Base-by-base conservation (phyloP, 1,140 invertebrate genomes). In the Battus philenor region DNA sequence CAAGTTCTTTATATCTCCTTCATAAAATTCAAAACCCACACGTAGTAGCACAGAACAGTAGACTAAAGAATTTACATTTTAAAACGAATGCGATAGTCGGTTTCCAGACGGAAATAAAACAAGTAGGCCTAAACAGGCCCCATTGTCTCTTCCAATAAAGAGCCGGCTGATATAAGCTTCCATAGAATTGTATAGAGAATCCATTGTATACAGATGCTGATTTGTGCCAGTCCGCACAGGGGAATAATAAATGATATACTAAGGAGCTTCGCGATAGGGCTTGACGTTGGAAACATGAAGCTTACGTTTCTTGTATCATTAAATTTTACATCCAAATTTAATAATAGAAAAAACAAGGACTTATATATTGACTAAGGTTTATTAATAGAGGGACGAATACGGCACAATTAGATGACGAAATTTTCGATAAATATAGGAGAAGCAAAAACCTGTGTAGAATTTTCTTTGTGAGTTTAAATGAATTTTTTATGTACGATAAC, bases 231-330 rank as follows among this genome's bases (percentile, higher is more conserved):
- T 59, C 52, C 46, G 55, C 44, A 47, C 34, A 18, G 41, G 38
- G 49, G 56, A 64, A 69, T 65, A 65, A 65, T 74, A 74, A 72
- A 72, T 63, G 59, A 72, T 72, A 75, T 68, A 64, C 56, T 68
- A 64, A 71, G 56, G 47, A 59, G 59, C 51, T 39, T 31, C 36
- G 10, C 32, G 49, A 48, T 59, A 59, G 50, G 48, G 41, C 54
- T 59, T 54, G 59, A 61, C 56, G 50, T 71, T 47, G 45, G 54
- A 50, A 56, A 54, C 44, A 48, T 54, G 51, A 50, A 53, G 44
- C 38, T 4, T 47, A 47, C 39, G 26, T 15, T 24, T 12, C 24
- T 41, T 16, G n/a, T n/a, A n/a, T n/a, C n/a, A n/a, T n/a, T n/a
- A n/a, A n/a, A n/a, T n/a, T n/a, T n/a, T n/a, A n/a, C n/a, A n/a